phyloP scores from a whole-genome alignment of 2,113 vertebrate genomes.

The Electrona antarctica region DNA sequence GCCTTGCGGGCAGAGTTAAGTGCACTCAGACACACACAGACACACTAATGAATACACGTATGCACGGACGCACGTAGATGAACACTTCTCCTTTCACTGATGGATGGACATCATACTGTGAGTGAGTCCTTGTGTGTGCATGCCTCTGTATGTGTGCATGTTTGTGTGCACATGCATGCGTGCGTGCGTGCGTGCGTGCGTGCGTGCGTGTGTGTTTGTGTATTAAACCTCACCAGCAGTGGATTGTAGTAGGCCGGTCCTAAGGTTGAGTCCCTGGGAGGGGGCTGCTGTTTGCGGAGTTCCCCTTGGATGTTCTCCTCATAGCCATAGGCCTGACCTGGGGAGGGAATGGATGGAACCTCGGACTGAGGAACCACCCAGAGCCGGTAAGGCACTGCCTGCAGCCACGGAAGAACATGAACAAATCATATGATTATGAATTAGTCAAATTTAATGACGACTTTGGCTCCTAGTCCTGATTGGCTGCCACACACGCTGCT shows the following conservation, averaged over 20 bases:
- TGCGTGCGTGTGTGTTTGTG: background rate
- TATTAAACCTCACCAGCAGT: slow-evolving; percentile 65
- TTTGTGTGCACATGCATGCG: background rate
- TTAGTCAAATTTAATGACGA: too few relatives aligned
- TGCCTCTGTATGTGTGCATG: background rate
- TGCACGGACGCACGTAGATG: slow-evolving; percentile 33
- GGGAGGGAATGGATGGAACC: slow-evolving; percentile 81
- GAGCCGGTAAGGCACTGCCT: slow-evolving; percentile 60
- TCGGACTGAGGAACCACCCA: slow-evolving; percentile 54
- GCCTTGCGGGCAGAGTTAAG: slow-evolving; percentile 59
- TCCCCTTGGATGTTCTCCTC: slow-evolving; percentile 73
- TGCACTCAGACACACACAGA: slow-evolving; percentile 44
- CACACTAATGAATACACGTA: slow-evolving; percentile 53
- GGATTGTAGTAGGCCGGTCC: slow-evolving; percentile 81
- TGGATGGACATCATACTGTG: slow-evolving; percentile 35
- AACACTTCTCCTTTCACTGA: slow-evolving; percentile 43
- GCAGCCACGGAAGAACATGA: slow-evolving; percentile 24
- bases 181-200: background rate
- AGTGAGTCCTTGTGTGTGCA: background rate
- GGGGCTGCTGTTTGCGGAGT: slow-evolving; percentile 70
- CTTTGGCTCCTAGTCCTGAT: too few relatives aligned
- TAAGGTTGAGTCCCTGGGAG: slow-evolving; percentile 72
- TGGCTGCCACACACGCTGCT: too few relatives aligned
- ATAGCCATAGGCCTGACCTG: slow-evolving; percentile 78
- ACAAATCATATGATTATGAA: too few relatives aligned